Evolutionary conservation across 2,888 invertebrate species (phyloP).

Genomic region (Eueremaeus valkanovi): DNA sequence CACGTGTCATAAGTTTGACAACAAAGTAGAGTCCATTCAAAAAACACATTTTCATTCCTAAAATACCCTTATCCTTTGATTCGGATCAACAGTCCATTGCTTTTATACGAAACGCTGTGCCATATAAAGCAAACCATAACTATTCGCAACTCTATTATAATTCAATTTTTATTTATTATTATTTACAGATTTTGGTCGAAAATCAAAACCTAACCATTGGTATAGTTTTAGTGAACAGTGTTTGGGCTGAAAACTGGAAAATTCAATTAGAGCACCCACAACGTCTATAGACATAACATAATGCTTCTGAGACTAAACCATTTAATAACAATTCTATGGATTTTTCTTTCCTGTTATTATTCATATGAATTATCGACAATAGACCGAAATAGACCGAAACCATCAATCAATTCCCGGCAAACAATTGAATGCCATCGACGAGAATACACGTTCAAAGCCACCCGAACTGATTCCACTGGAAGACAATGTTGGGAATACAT

Average conservation of each 20-base stretch:
- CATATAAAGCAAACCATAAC: too few relatives aligned
- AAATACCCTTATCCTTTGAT: too few relatives aligned
- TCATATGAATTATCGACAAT: conserved; percentile 24
- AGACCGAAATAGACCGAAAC: conserved; percentile 3
- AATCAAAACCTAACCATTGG: too few relatives aligned
- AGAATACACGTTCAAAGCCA: conserved; percentile 63
- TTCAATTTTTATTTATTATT: too few relatives aligned
- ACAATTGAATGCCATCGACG: conserved; percentile 66
- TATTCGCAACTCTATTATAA: too few relatives aligned
- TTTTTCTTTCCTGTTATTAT: background rate
- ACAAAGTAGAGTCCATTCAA: too few relatives aligned
- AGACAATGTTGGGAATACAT: conserved; percentile 70
- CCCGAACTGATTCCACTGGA: conserved; percentile 61
- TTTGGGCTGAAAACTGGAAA: background rate
- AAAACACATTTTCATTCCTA: too few relatives aligned
- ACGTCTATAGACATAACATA: background rate
- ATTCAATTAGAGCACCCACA: background rate
- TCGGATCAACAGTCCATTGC: too few relatives aligned
- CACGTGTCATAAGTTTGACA: too few relatives aligned
- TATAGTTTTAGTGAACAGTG: background rate
- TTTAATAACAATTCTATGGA: background rate
- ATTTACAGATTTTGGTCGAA: too few relatives aligned
- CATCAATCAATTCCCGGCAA: conserved; percentile 50
- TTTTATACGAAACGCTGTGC: too few relatives aligned
- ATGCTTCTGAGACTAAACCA: background rate